These are phyloP conservation scores for Microctenopoma stevenorrisi DNA, from an alignment of 2,797 vertebrate species.

Conservation along the genomic window DNA sequence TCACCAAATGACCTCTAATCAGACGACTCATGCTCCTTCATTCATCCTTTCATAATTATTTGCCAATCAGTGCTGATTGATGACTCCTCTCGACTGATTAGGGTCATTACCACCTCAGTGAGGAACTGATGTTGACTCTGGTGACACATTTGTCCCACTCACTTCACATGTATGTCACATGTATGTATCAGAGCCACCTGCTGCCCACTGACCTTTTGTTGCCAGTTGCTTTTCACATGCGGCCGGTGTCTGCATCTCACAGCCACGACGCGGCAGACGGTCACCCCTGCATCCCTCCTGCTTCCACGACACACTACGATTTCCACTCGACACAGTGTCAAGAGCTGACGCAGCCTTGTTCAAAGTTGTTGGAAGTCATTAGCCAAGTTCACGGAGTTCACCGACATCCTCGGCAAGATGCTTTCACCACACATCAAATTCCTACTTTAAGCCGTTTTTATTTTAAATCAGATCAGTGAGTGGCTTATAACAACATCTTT, in stretches of 20 bases:
- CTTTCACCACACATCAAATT: too few relatives aligned
- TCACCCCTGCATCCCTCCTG: background rate
- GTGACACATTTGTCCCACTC: constrained; percentile 68
- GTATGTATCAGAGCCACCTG: constrained; percentile 11
- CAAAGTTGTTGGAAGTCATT: background rate
- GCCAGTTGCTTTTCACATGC: constrained; percentile 64
- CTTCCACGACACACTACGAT: background rate
- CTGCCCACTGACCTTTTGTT: constrained; percentile 68
- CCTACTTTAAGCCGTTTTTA: too few relatives aligned
- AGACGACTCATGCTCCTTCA: background rate
- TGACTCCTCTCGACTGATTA: constrained; percentile 44
- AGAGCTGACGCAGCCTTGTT: background rate
- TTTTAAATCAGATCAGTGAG: background rate
- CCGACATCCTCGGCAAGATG: background rate
- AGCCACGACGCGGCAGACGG: background rate
- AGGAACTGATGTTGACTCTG: constrained; percentile 55
- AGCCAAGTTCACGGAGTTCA: background rate
- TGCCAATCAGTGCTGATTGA: constrained; percentile 39
- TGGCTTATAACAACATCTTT: background rate
- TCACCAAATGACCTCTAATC: too few relatives aligned
- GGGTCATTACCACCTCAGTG: constrained; percentile 66
- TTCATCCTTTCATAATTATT: constrained; percentile 26
- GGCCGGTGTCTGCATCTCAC: constrained; percentile 18
- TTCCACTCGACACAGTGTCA: background rate
- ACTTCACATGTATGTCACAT: constrained; percentile 41